A percentile compares a stretch with the other conserved stretches of the same genome.
Conservation (phyloP, 2,797 vertebrate species). For the Morelia viridis region DNA sequence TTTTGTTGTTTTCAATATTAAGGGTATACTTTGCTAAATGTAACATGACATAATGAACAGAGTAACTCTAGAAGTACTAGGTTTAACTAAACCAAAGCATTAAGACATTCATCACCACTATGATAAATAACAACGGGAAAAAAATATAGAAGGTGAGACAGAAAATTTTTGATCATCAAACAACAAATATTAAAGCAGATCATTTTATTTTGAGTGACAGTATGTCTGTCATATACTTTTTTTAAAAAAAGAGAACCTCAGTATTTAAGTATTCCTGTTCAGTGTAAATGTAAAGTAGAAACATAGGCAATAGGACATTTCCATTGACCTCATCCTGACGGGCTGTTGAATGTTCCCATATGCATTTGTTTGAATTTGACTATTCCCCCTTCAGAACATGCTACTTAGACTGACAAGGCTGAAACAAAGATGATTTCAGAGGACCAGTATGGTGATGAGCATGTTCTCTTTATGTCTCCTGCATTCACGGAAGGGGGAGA, state of each 20-base stretch:
- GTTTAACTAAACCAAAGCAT: not conserved
- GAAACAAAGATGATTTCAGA: not conserved
- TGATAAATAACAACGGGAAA: not conserved
- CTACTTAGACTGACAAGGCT: too few relatives aligned
- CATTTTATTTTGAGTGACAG: not conserved
- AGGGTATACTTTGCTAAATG: constrained; percentile 9
- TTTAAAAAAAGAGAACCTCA: not conserved
- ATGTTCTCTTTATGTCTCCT: not conserved
- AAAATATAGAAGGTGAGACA: not conserved
- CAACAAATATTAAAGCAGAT: not conserved
- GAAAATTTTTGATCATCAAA: not conserved
- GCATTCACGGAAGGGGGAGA: not conserved
- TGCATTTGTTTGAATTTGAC: too few relatives aligned
- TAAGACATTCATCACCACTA: not conserved
- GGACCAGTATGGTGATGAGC: not conserved
- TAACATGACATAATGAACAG: not conserved
- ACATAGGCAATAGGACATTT: too few relatives aligned
- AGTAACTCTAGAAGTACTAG: not conserved
- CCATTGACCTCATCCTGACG: too few relatives aligned
- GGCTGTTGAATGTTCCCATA: too few relatives aligned
- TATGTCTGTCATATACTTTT: not conserved
- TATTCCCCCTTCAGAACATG: too few relatives aligned
- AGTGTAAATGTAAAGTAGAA: too few relatives aligned
- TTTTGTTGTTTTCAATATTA: not conserved
- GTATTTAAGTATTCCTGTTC: too few relatives aligned